A percentile compares a stretch with the other conserved stretches of the same genome.
phyloP scores from a whole-genome alignment of 2,113 vertebrate genomes.

The Ammodytes marinus region DNA sequence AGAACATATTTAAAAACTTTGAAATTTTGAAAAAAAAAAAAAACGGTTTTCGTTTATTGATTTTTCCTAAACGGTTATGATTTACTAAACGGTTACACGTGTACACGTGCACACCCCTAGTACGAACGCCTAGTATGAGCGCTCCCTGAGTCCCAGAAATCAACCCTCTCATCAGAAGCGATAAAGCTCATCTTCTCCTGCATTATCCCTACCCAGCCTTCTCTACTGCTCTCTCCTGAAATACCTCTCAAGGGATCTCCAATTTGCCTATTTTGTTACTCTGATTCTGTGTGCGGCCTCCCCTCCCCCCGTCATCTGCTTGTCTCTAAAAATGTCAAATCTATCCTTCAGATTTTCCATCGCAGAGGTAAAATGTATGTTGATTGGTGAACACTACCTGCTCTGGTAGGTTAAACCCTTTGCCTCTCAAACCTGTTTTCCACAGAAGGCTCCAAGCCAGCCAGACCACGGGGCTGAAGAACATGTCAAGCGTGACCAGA shows the following conservation, averaged over 20 bases:
- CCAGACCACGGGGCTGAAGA: conserved; percentile 37
- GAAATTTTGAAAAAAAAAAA: no score
- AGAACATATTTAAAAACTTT: no score
- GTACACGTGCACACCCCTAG: no score
- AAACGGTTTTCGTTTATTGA: no score
- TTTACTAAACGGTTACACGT: no score
- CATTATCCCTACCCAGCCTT: conserved; percentile 13
- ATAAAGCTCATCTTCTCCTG: conserved; percentile 45
- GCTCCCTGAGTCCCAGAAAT: conserved; percentile 30
- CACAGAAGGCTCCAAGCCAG: conserved; percentile 29
- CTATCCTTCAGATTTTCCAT: conserved; percentile 54
- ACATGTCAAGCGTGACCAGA: conserved; percentile 36
- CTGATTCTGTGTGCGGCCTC: conserved; percentile 28
- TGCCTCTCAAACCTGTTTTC: conserved; percentile 48
- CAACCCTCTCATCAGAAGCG: conserved; percentile 28
- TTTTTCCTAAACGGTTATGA: no score
- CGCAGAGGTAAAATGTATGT: conserved; percentile 45
- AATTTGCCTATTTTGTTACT: conserved; percentile 31
- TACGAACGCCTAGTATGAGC: no score
- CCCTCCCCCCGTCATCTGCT: conserved; percentile 17
- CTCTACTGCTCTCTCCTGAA: conserved; percentile 9
- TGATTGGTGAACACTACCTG: conserved; percentile 32
- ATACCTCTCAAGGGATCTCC: conserved; percentile 52
- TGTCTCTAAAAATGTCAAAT: conserved; percentile 48
- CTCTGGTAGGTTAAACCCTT: conserved; percentile 49